A percentile compares a stretch with the other conserved stretches of the same genome.
phyloP scores from a whole-genome alignment of 2,113 vertebrate genomes.

The Alligator sinensis region DNA sequence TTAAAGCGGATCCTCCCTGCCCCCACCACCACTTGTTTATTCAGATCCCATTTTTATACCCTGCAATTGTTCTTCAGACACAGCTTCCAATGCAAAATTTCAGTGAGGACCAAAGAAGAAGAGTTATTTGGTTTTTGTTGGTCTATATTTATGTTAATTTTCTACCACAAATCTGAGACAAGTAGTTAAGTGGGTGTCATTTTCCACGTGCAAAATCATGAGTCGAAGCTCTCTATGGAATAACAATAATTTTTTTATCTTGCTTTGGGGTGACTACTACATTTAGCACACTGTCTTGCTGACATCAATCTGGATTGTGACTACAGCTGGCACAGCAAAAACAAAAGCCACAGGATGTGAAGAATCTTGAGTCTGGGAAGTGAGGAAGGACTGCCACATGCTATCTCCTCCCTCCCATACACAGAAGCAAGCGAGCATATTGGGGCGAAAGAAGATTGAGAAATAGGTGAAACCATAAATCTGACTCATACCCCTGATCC shows the following conservation, averaged over 20 bases:
- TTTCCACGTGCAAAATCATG: too few species aligned
- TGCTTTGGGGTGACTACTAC: too few species aligned
- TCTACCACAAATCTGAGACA: not conserved
- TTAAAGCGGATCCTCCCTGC: not conserved
- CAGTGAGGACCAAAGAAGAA: not conserved
- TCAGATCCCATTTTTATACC: not conserved
- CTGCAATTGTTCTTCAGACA: not conserved
- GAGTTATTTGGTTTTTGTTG: not conserved
- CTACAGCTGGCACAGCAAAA: not conserved
- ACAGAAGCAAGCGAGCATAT: not conserved
- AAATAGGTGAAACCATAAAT: not conserved
- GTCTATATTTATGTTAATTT: not conserved
- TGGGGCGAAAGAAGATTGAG: not conserved
- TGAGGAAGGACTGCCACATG: not conserved
- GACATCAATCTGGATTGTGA: not conserved
- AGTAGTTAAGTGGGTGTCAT: too few species aligned
- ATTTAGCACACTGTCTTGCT: too few species aligned
- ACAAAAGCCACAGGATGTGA: too few species aligned
- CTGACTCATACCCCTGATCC: fast-evolving
- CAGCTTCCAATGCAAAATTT: slow-evolving; percentile 6
- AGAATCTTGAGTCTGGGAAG: not conserved
- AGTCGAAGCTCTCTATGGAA: not conserved
- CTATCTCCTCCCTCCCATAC: not conserved
- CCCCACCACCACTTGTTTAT: not conserved
- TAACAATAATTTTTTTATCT: not conserved